Conservation (phyloP, 2,113 vertebrate species). For the Chitala chitala region DNA sequence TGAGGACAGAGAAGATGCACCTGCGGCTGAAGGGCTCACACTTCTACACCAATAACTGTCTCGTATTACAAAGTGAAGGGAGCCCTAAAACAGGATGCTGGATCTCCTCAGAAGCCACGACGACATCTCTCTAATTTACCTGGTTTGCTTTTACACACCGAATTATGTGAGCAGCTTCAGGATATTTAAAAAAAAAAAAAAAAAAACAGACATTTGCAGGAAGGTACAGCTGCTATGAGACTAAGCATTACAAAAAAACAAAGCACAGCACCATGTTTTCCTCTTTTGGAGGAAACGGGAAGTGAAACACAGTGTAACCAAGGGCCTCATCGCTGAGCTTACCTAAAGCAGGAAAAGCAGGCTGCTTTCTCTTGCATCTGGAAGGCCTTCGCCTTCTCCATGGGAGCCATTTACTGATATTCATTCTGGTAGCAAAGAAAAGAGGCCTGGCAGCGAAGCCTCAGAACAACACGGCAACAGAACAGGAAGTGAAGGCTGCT, state of each 20-base stretch:
- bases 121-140: background rate
- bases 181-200: background rate
- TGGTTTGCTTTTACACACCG: background rate
- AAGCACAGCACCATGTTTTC: background rate
- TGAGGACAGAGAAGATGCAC: conserved; percentile 32
- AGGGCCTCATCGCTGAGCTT: conserved; percentile 28
- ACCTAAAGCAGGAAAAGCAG: conserved; percentile 40
- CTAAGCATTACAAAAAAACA: background rate
- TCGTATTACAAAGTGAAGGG: background rate
- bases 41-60: background rate
- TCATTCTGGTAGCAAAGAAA: conserved; percentile 33
- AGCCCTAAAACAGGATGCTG: background rate
- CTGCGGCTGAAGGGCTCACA: conserved; percentile 37
- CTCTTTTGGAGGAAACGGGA: background rate
- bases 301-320: background rate
- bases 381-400: conserved; percentile 56
- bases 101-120: background rate
- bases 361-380: conserved; percentile 46
- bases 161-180: background rate
- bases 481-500: conserved; percentile 36
- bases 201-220: background rate
- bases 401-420: conserved; percentile 59
- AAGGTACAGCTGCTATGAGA: background rate
- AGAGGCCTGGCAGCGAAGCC: background rate
- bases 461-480: conserved; percentile 18